Evolutionary conservation across 2,113 vertebrate genomes (phyloP).

Genomic region (Dipodomys spectabilis): DNA sequence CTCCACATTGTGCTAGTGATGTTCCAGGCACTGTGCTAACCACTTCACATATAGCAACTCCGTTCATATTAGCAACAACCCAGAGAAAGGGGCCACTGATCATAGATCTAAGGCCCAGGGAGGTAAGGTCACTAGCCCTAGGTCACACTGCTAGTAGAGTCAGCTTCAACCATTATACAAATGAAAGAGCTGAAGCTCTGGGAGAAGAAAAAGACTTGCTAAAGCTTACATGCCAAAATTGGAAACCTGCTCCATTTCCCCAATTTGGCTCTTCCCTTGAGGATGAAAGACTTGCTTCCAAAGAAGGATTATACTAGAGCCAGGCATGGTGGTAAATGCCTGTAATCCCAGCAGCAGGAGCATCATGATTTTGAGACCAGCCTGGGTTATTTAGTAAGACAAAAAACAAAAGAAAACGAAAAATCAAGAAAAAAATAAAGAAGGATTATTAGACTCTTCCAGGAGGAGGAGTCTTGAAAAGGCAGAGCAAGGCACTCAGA

Average conservation of each 20-base stretch:
- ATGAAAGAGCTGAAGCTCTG: no score
- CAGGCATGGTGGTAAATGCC: no score
- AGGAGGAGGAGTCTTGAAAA: slow-evolving; percentile 19
- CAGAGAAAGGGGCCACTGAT: not conserved
- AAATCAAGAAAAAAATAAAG: not conserved
- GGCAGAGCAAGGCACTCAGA: not conserved
- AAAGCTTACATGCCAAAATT: not conserved
- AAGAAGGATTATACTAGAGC: not conserved
- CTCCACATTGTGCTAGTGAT: not conserved
- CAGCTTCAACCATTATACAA: no score
- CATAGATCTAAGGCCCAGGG: not conserved
- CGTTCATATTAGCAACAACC: not conserved
- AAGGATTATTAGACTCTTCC: slow-evolving; percentile 12
- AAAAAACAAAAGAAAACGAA: no score
- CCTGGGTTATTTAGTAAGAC: no score
- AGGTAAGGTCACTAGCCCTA: not conserved
- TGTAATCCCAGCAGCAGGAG: not conserved
- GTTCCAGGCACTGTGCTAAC: not conserved
- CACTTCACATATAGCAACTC: not conserved
- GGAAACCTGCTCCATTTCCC: not conserved
- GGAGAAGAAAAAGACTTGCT: not conserved
- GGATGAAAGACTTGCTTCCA: not conserved
- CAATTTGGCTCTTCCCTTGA: not conserved
- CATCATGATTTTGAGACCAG: not conserved
- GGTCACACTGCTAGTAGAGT: not conserved